These are phyloP conservation scores for Euphydryas editha DNA, from an alignment of 2,888 invertebrate species.

Conservation along the genomic window DNA sequence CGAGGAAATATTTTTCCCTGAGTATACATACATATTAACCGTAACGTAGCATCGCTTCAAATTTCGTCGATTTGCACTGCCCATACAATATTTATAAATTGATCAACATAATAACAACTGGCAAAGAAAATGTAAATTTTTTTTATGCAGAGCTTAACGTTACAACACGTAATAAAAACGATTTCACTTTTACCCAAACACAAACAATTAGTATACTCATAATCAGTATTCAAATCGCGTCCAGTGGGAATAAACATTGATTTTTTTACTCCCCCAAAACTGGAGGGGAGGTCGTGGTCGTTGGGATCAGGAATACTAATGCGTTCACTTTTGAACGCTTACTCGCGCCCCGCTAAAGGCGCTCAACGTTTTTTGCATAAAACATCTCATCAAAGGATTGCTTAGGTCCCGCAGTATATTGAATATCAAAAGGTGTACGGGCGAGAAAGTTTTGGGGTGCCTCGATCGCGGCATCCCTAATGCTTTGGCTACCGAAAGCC, in stretches of 20 bases:
- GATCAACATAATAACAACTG: too few species aligned
- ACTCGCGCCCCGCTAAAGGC: slow-evolving; percentile 79
- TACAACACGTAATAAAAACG: slow-evolving; percentile 29
- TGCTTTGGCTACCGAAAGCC: slow-evolving; percentile 72
- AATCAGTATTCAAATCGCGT: slow-evolving; percentile 81
- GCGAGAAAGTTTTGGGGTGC: slow-evolving; percentile 70
- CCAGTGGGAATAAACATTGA: slow-evolving; percentile 80
- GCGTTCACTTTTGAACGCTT: slow-evolving; percentile 81
- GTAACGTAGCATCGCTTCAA: slow-evolving; percentile 46
- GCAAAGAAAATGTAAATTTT: background rate
- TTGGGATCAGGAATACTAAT: slow-evolving; percentile 79
- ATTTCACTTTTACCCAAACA: slow-evolving; percentile 51
- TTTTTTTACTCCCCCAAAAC: slow-evolving; percentile 81
- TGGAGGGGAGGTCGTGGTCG: slow-evolving; percentile 66
- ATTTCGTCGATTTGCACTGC: slow-evolving; percentile 65
- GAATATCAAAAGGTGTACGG: slow-evolving; percentile 82
- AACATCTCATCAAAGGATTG: slow-evolving; percentile 84
- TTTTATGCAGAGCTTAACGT: slow-evolving; percentile 11
- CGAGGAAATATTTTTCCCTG: slow-evolving; percentile 38
- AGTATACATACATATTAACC: slow-evolving; percentile 52
- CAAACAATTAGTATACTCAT: slow-evolving; percentile 76
- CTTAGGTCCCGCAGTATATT: slow-evolving; percentile 80
- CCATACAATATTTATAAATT: slow-evolving; percentile 73
- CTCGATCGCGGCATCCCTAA: slow-evolving; percentile 72
- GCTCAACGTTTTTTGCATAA: slow-evolving; percentile 83